phyloP scores from a whole-genome alignment of 2,797 vertebrate genomes.

The Phaenicophaeus curvirostris region DNA sequence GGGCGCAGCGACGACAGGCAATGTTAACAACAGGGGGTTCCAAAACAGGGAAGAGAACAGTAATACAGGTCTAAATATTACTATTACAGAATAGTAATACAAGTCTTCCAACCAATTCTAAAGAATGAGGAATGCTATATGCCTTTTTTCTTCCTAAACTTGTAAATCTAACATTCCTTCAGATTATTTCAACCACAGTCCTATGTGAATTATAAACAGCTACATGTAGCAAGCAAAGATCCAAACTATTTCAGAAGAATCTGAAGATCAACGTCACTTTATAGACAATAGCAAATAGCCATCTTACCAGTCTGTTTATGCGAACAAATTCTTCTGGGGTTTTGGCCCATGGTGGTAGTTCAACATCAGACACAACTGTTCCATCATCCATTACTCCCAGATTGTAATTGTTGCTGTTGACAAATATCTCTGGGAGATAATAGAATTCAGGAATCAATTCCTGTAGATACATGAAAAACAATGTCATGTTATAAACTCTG shows the following conservation, averaged over 20 bases:
- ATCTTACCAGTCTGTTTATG: conserved; percentile 93
- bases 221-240: not conserved
- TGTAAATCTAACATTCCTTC: not conserved
- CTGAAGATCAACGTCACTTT: not conserved
- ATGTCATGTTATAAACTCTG: conserved; percentile 45
- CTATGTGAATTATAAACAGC: not conserved
- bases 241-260: conserved; percentile 10
- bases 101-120: not conserved
- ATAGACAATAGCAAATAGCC: conserved; percentile 34
- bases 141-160: not conserved
- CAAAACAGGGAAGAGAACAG: not conserved
- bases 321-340: conserved; percentile 96
- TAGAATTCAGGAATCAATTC: conserved; percentile 99
- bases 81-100: not conserved
- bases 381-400: conserved; percentile 98
- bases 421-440: conserved; percentile 99
- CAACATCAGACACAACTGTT: conserved; percentile 92
- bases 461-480: conserved; percentile 78
- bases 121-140: not conserved
- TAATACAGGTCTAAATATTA: not conserved
- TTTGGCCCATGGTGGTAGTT: conserved; percentile 98
- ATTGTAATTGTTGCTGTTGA: conserved; percentile 94
- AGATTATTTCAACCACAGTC: not conserved
- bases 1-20: not conserved
- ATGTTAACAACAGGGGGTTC: not conserved